Conservation (phyloP, 2,888 invertebrate genomes). For the Tinea trinotella region DNA sequence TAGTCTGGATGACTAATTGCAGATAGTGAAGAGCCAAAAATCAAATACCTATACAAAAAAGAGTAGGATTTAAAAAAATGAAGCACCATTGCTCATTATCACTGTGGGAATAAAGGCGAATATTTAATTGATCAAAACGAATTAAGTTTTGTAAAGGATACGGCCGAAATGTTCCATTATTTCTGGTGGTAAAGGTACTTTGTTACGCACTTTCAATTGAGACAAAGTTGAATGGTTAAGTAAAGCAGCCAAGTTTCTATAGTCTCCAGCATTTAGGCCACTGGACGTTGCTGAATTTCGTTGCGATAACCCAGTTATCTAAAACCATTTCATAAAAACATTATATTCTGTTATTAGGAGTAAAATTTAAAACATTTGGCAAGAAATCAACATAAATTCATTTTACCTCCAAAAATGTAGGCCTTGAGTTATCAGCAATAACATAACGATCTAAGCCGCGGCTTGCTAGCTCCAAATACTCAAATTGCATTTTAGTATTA, state of each 20-base stretch:
- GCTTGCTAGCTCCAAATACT: slow-evolving; percentile 83
- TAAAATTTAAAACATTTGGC: background rate
- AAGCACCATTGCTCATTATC: background rate
- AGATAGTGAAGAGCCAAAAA: no score
- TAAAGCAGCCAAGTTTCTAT: slow-evolving; percentile 83
- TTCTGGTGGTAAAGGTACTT: slow-evolving; percentile 92
- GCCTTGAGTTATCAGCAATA: slow-evolving; percentile 78
- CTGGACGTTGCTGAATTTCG: slow-evolving; percentile 87
- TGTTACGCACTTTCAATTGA: slow-evolving; percentile 85
- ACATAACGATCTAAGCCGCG: slow-evolving; percentile 85
- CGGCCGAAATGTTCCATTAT: slow-evolving; percentile 95
- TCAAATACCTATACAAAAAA: no score
- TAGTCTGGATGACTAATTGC: no score
- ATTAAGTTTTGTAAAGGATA: slow-evolving; percentile 82
- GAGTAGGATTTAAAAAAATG: background rate
- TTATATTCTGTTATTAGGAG: background rate
- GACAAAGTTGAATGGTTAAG: slow-evolving; percentile 80
- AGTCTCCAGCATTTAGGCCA: slow-evolving; percentile 92
- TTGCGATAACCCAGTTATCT: slow-evolving; percentile 76
- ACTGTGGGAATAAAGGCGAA: background rate
- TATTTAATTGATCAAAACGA: no score
- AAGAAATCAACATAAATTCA: slow-evolving; percentile 4
- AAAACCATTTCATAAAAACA: background rate
- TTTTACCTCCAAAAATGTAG: slow-evolving; percentile 76
- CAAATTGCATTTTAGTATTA: slow-evolving; percentile 67